Evolutionary conservation across 1,140 invertebrate species (phyloP).

Genomic region (Polypedilum pembai): DNA sequence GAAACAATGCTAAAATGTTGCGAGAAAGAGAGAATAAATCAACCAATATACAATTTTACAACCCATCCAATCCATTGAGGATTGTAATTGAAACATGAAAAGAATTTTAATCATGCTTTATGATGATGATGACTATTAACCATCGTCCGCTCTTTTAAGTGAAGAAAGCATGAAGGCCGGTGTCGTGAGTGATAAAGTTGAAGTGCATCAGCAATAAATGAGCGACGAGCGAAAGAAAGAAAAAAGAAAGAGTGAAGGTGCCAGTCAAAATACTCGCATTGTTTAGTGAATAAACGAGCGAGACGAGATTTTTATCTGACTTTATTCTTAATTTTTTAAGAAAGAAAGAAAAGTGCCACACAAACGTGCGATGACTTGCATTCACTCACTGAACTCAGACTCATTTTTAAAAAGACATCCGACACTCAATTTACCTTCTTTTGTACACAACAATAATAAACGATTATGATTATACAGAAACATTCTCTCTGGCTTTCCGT

Average conservation of each 20-base stretch:
- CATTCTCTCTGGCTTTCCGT: no score
- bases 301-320: not conserved
- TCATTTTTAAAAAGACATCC: conserved; percentile 4
- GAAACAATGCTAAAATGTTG: no score
- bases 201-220: not conserved
- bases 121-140: not conserved
- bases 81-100: conserved; percentile 19
- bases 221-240: no score
- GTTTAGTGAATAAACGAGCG: conserved; percentile 8
- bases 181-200: conserved; percentile 4
- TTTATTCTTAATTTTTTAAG: conserved; percentile 6
- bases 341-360: not conserved
- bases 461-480: no score
- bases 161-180: not conserved
- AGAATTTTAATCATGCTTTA: conserved; percentile 14
- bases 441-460: no score
- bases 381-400: not conserved
- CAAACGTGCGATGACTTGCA: conserved; percentile 3
- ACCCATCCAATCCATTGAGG: not conserved
- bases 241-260: not conserved
- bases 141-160: no score
- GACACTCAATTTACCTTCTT: not conserved
- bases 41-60: no score
- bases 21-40: no score
- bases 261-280: conserved; percentile 4